These are phyloP conservation scores for Brienomyrus brachyistius DNA, from an alignment of 2,113 vertebrate species.

Conservation along the genomic window DNA sequence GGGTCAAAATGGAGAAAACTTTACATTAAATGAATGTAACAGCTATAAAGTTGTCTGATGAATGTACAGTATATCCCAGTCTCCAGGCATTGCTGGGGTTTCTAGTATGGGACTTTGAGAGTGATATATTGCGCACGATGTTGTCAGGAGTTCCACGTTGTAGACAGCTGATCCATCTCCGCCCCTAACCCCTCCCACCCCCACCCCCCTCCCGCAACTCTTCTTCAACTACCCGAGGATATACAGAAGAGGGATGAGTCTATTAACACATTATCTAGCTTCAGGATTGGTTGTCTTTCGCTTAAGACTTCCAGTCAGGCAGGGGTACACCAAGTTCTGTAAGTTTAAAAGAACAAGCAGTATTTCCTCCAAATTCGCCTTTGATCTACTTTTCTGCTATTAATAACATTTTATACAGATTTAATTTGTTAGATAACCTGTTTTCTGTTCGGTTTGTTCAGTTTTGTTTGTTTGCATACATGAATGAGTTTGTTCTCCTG, in stretches of 20 bases:
- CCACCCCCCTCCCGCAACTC: background rate
- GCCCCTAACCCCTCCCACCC: background rate
- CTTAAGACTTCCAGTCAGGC: background rate
- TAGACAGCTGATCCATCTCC: background rate
- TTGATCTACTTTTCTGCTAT: background rate
- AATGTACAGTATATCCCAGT: constrained; percentile 44
- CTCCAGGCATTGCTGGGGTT: constrained; percentile 24
- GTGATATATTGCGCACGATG: constrained; percentile 37
- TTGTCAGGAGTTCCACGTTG: background rate
- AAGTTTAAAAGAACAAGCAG: background rate
- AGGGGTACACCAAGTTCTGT: background rate
- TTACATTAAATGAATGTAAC: constrained; percentile 41
- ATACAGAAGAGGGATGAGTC: background rate
- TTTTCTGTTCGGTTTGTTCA: background rate
- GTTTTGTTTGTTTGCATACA: background rate
- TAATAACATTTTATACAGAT: background rate
- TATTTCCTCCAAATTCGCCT: background rate
- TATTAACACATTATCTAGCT: background rate
- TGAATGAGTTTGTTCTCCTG: background rate
- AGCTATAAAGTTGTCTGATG: constrained; percentile 50
- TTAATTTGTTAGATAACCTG: background rate
- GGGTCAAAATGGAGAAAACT: constrained; percentile 35
- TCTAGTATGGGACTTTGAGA: constrained; percentile 1
- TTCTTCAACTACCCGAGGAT: background rate
- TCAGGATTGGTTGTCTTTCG: background rate